Evolutionary conservation across 2,113 vertebrate species (phyloP).

Genomic region (Tichodroma muraria): DNA sequence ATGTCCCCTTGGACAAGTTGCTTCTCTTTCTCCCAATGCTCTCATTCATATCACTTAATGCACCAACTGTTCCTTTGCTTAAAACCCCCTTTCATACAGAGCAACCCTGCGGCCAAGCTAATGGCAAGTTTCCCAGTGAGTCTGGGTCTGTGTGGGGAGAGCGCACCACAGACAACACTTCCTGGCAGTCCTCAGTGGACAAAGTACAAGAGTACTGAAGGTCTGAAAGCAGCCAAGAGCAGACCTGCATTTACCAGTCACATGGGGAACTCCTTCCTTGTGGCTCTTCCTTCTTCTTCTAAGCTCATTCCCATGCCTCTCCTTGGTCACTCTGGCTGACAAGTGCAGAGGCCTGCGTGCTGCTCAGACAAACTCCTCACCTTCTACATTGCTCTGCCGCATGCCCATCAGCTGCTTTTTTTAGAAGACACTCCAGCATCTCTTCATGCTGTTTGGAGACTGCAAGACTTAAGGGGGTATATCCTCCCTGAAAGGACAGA

Average conservation of each 20-base stretch:
- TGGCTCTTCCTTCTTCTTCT: not conserved
- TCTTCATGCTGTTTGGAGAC: constrained; percentile 70
- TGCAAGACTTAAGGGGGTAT: constrained; percentile 75
- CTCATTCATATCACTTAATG: too few relatives aligned
- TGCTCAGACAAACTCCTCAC: not conserved
- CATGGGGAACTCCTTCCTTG: not conserved
- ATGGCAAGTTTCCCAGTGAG: too few relatives aligned
- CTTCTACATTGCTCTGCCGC: constrained; percentile 50
- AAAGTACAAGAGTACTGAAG: too few relatives aligned
- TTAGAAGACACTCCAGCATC: constrained; percentile 75
- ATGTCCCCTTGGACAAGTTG: not conserved
- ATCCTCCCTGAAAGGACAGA: constrained; percentile 72
- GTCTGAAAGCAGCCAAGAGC: too few relatives aligned
- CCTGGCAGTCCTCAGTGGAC: too few relatives aligned
- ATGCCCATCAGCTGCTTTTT: constrained; percentile 66
- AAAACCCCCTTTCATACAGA: too few relatives aligned
- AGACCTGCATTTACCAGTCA: not conserved
- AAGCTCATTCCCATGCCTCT: not conserved
- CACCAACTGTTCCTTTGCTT: too few relatives aligned
- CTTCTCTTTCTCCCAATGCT: too few relatives aligned
- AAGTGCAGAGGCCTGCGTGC: not conserved
- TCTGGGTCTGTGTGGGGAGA: too few relatives aligned
- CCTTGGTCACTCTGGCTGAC: not conserved
- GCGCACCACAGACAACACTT: too few relatives aligned
- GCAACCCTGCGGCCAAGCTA: too few relatives aligned